Conservation (phyloP, 2,113 vertebrate species). For the Nannospalax galili region DNA sequence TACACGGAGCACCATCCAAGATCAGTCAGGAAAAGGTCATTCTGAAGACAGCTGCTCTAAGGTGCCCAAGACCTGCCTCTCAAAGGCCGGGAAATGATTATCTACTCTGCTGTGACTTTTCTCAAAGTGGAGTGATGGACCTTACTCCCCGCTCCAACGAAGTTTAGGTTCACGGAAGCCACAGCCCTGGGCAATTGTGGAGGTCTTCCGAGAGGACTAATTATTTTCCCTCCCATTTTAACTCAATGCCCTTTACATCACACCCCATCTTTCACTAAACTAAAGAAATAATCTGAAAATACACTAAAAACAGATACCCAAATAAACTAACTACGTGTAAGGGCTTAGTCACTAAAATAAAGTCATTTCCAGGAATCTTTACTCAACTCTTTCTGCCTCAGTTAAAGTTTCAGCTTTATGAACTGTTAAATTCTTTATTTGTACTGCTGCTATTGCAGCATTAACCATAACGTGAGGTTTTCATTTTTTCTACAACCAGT, state of each 20-base stretch:
- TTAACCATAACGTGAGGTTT: not conserved
- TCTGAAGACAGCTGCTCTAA: not conserved
- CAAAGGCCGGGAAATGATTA: not conserved
- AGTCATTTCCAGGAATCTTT: slow-evolving; percentile 9
- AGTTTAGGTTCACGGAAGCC: not conserved
- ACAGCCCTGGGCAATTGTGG: not conserved
- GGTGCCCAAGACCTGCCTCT: not conserved
- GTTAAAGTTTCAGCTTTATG: not conserved
- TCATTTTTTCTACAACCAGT: not conserved
- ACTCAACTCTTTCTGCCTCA: not conserved
- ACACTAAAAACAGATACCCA: not conserved
- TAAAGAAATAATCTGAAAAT: not conserved
- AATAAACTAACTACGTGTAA: slow-evolving; percentile 43
- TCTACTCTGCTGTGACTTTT: not conserved
- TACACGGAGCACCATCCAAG: not conserved
- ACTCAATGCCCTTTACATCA: not conserved
- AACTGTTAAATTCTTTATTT: not conserved
- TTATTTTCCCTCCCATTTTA: not conserved
- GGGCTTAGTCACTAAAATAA: slow-evolving; percentile 13
- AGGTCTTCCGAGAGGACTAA: not conserved
- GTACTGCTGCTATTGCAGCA: not conserved
- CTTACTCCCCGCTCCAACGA: not conserved
- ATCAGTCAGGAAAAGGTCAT: not conserved
- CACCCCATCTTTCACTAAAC: not conserved
- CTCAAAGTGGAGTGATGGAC: not conserved